A percentile compares a stretch with the other conserved stretches of the same genome.
phyloP scores from a whole-genome alignment of 2,113 vertebrate genomes.

The Prolemur simus region DNA sequence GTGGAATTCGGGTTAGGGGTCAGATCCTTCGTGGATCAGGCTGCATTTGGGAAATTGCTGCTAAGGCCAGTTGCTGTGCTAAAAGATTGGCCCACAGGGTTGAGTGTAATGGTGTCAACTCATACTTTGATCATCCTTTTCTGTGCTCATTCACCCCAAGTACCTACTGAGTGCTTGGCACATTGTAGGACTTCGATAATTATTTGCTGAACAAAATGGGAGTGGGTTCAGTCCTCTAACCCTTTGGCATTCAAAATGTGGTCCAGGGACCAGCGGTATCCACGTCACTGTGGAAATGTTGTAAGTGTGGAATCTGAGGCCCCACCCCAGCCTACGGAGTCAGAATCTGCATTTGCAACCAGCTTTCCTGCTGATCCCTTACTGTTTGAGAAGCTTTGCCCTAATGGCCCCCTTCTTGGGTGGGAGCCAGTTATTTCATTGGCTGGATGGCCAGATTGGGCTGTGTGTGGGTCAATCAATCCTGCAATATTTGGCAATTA shows the following conservation, averaged over 20 bases:
- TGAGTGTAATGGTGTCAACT: background rate
- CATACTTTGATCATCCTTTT: background rate
- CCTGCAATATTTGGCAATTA: slow-evolving; percentile 49
- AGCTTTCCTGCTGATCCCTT: background rate
- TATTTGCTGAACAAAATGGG: background rate
- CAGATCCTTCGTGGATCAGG: background rate
- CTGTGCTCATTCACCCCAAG: background rate
- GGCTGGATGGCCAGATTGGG: background rate
- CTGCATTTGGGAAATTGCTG: background rate
- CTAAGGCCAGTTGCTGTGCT: background rate
- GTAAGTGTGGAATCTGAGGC: background rate
- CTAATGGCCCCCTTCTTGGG: background rate
- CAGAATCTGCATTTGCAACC: background rate
- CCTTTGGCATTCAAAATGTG: background rate
- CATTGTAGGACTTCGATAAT: background rate
- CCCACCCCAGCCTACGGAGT: no score
- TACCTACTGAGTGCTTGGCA: background rate
- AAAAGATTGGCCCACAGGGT: rapidly evolving
- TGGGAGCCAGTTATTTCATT: slow-evolving; percentile 5
- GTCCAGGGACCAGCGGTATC: background rate
- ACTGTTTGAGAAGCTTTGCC: background rate
- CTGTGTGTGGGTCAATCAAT: slow-evolving; percentile 50
- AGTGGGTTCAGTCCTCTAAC: background rate
- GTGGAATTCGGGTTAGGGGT: background rate
- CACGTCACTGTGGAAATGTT: background rate